A percentile compares a stretch with the other conserved stretches of the same genome.
These are phyloP conservation scores for Cyphomyrus discorhynchus DNA, from an alignment of 2,113 vertebrate genomes.

Conservation along the genomic window DNA sequence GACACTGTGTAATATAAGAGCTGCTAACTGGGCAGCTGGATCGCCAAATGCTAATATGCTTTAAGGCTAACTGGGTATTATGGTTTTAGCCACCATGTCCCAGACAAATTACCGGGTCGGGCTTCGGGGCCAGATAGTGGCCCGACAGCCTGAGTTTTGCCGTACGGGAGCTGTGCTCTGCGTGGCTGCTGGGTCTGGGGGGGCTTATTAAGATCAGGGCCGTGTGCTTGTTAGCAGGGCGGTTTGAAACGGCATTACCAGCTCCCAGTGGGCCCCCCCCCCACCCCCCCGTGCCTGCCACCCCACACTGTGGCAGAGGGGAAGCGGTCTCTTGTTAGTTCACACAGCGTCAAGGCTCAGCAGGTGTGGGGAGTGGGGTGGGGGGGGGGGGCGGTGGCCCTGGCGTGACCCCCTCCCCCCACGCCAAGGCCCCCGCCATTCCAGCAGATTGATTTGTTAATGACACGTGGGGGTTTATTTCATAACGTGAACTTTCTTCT, in stretches of 20 bases:
- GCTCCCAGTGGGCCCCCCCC: background rate
- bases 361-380: background rate
- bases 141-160: background rate
- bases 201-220: constrained; percentile 18
- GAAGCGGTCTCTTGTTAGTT: constrained; percentile 5
- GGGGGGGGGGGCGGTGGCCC: background rate
- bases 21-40: background rate
- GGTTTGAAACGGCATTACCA: constrained; percentile 15
- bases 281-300: background rate
- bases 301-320: background rate
- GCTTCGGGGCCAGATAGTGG: background rate
- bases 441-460: background rate
- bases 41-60: background rate
- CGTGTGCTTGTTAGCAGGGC: constrained; percentile 16
- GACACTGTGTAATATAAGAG: background rate
- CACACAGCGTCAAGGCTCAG: background rate
- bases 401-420: background rate
- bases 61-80: constrained; percentile 1
- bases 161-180: background rate
- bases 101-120: background rate
- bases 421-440: background rate
- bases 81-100: background rate
- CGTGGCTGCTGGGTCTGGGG: background rate
- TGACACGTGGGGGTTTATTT: background rate
- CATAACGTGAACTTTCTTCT: background rate